These are phyloP conservation scores for Diaperis boleti DNA, from an alignment of 2,888 invertebrate species.

Conservation along the genomic window DNA sequence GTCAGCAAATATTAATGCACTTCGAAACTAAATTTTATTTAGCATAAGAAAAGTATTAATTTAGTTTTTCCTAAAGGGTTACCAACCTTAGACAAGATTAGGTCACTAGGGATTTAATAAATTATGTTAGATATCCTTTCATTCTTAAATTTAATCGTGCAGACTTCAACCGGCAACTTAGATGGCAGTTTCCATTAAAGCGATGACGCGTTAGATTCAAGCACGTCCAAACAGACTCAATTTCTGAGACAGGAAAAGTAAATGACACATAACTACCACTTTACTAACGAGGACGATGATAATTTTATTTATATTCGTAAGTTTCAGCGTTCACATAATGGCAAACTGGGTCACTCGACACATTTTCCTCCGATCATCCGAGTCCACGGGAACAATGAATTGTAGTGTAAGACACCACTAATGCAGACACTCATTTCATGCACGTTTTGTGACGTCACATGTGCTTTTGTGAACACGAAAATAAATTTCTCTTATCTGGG, in stretches of 20 bases:
- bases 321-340: no score
- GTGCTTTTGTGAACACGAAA: conserved; percentile 1
- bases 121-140: no score
- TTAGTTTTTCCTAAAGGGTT: no score
- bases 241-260: conserved; percentile 15
- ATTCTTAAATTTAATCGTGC: no score
- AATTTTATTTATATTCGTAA: conserved; percentile 1
- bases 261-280: conserved; percentile 13
- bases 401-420: conserved; percentile 29
- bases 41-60: no score
- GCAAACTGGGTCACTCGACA: conserved; percentile 9
- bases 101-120: no score
- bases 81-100: no score
- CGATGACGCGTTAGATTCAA: neutral
- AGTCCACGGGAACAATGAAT: conserved; percentile 21
- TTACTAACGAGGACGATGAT: conserved; percentile 9
- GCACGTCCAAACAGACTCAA: conserved; percentile 7
- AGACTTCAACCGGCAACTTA: no score
- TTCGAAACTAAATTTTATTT: no score
- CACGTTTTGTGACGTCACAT: conserved; percentile 18
- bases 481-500: conserved; percentile 14
- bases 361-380: conserved; percentile 5
- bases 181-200: neutral
- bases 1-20: no score
- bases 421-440: conserved; percentile 9